A percentile compares a stretch with the other conserved stretches of the same genome.
Conservation (phyloP, 2,888 invertebrate species). For the Mythimna vitellina region DNA sequence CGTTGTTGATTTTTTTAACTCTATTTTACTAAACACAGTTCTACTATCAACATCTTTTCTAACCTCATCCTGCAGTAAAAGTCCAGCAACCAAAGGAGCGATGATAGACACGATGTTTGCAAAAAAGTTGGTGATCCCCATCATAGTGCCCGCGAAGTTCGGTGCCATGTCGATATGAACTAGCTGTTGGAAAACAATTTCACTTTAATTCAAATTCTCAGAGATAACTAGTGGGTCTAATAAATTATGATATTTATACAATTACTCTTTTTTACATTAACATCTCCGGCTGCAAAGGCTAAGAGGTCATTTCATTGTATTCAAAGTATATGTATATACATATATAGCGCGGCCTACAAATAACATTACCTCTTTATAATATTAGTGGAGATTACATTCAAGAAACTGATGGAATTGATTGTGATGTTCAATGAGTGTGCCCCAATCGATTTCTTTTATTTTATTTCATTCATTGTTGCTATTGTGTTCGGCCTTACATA, state of each 20-base stretch:
- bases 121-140: slow-evolving; percentile 95
- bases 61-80: slow-evolving; percentile 91
- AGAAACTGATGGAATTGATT: background rate
- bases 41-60: background rate
- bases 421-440: background rate
- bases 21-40: background rate
- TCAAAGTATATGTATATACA: no score
- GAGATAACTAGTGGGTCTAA: background rate
- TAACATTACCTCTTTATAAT: no score
- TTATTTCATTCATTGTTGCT: background rate
- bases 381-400: background rate
- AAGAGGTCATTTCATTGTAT: background rate
- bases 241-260: background rate
- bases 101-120: slow-evolving; percentile 94
- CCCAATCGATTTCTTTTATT: background rate
- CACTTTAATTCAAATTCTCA: background rate
- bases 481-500: background rate
- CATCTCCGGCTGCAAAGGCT: background rate
- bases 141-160: slow-evolving; percentile 94
- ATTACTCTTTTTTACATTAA: background rate
- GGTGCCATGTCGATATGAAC: slow-evolving; percentile 96
- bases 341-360: no score
- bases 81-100: slow-evolving; percentile 93
- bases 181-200: slow-evolving; percentile 80
- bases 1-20: background rate